These are phyloP conservation scores for Psylliodes chrysocephalus DNA, from an alignment of 2,888 invertebrate species.

Conservation along the genomic window DNA sequence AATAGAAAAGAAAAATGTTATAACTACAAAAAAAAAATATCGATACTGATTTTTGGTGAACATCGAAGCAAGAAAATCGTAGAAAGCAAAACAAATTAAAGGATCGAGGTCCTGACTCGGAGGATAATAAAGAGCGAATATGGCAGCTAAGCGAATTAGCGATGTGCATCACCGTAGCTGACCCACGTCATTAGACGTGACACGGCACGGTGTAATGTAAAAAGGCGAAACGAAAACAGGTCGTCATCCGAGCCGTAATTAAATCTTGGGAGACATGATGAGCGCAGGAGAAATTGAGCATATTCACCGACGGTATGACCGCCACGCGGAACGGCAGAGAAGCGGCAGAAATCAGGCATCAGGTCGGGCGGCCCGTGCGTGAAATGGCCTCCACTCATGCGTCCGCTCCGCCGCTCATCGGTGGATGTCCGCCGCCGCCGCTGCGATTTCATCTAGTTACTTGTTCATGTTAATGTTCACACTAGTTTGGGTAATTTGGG, in stretches of 20 bases:
- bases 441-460: conserved; percentile 55
- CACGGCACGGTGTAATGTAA: conserved; percentile 19
- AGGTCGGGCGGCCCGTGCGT: conserved; percentile 50
- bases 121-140: too few relatives aligned
- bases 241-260: conserved; percentile 28
- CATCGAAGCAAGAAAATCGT: too few relatives aligned
- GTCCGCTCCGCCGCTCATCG: too few relatives aligned
- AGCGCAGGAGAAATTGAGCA: conserved; percentile 43
- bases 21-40: too few relatives aligned
- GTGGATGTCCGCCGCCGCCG: conserved; percentile 46
- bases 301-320: conserved; percentile 32
- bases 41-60: too few relatives aligned
- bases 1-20: too few relatives aligned
- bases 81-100: too few relatives aligned
- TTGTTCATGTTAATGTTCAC: conserved; percentile 54
- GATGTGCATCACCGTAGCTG: neutral
- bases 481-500: conserved; percentile 52
- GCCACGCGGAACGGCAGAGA: conserved; percentile 18
- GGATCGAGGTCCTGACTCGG: too few relatives aligned
- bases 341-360: conserved; percentile 43
- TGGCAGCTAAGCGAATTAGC: neutral
- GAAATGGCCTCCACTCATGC: conserved; percentile 53
- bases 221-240: conserved; percentile 35
- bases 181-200: conserved; percentile 6
- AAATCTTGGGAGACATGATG: conserved; percentile 38